Evolutionary conservation across 2,113 vertebrate species (phyloP), one percentile per base, ranked within the genome.

Genomic region (Nyctibius bracteatus): DNA sequence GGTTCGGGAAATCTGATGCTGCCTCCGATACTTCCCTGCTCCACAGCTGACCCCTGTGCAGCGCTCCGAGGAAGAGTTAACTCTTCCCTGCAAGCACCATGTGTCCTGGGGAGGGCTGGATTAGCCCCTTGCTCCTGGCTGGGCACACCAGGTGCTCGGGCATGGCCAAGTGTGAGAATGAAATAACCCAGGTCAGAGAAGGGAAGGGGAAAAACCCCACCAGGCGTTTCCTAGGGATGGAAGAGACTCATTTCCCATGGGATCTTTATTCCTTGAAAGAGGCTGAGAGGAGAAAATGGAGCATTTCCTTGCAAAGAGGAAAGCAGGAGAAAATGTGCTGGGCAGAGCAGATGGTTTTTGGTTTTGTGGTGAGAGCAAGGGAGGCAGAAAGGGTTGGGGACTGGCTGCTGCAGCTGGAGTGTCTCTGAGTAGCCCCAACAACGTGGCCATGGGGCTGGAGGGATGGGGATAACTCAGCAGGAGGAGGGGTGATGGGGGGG

Each of bases 1-100:
- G 55, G 49, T 19, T 65, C 74, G 68, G 86, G 79, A 81, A 88
- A 88, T 49, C 70, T 37, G 57, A 68, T 58, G 79, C 78, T 94
- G 67, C 43, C 43, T 80, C 1, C 1, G 17, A 10, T 46, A 25
- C n/a, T 87, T 61, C 24, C 28, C 52, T 37, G 54, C 90, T 70
- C 71, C 23, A 52, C 15, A 21, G 41, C 65, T 81, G 86, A 61
- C 11, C 49, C 35, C 11, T 3, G 61, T 8, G 62, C 33, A 65
- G 65, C 1, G 21, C 33, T 18, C 9, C 6, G 3, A 85, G 44
- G 65, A 72, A 67, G 88, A 72, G 47, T 78, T 81, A 73, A 85
- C 59, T 28, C 87, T 88, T 92, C 59, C 59, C 80, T 79, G 47
- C 13, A 12, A 62, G 28, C 3, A 4, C 24, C 1, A 3, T 7